phyloP scores from a whole-genome alignment of 2,113 vertebrate genomes.

The Sclerurus mexicanus region DNA sequence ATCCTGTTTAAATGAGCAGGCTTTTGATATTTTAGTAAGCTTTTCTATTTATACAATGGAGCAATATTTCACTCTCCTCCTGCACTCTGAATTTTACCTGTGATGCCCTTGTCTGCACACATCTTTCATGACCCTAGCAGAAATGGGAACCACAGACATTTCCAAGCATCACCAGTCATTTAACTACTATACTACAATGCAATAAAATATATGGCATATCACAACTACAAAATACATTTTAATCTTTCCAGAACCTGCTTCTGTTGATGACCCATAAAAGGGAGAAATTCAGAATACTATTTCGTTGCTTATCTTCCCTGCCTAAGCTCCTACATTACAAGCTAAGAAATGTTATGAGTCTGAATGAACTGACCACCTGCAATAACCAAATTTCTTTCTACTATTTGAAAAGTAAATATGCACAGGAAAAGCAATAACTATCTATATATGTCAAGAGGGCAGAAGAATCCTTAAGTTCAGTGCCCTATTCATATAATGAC shows the following conservation, averaged over 20 bases:
- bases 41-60: background rate
- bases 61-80: background rate
- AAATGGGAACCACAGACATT: background rate
- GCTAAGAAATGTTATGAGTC: background rate
- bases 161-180: background rate
- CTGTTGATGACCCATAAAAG: background rate
- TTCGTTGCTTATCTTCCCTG: background rate
- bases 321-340: background rate
- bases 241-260: slow-evolving; percentile 2
- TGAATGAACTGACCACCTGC: background rate
- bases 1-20: background rate
- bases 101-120: background rate
- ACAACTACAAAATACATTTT: background rate
- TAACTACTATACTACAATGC: background rate
- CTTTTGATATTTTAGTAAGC: background rate
- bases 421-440: background rate
- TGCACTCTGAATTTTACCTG: background rate
- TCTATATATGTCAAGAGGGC: background rate
- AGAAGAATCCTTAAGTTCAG: background rate
- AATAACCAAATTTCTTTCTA: background rate
- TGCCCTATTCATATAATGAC: background rate
- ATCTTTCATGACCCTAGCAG: background rate
- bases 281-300: background rate
- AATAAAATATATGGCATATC: background rate
- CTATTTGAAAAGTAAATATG: background rate